Evolutionary conservation across 2,113 vertebrate species (phyloP).

Genomic region (Zapornia atra): DNA sequence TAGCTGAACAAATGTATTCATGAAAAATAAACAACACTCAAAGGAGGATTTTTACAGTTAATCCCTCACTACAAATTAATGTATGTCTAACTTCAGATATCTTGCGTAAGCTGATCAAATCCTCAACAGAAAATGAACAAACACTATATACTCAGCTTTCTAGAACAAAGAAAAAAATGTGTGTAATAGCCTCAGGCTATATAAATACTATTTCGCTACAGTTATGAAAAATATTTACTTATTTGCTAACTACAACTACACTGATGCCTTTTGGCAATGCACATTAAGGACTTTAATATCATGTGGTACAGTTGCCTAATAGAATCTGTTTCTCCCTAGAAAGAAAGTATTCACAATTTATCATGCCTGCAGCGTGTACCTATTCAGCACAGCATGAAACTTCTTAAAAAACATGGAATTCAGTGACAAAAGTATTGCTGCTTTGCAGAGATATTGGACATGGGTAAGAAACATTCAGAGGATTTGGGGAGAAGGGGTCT

Average conservation of each 20-base stretch:
- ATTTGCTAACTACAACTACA: slow-evolving; percentile 66
- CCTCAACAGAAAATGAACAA: slow-evolving; percentile 67
- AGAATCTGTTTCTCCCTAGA: slow-evolving; percentile 32
- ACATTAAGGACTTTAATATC: slow-evolving; percentile 32
- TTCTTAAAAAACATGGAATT: neutral
- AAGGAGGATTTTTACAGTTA: slow-evolving; percentile 55
- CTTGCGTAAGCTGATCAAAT: slow-evolving; percentile 57
- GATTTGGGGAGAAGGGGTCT: neutral
- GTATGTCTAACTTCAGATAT: slow-evolving; percentile 59
- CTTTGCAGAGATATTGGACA: neutral
- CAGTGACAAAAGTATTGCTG: neutral
- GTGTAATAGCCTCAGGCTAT: slow-evolving; percentile 61
- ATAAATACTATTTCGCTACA: slow-evolving; percentile 62
- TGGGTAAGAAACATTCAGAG: neutral
- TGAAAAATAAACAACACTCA: slow-evolving; percentile 60
- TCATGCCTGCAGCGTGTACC: neutral
- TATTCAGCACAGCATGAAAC: neutral
- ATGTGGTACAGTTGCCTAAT: neutral
- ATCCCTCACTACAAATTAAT: slow-evolving; percentile 61
- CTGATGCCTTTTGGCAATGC: slow-evolving; percentile 49
- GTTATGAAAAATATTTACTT: slow-evolving; percentile 70
- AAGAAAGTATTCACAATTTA: slow-evolving; percentile 16
- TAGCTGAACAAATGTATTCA: slow-evolving; percentile 55
- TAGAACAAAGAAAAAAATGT: slow-evolving; percentile 54
- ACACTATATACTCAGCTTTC: slow-evolving; percentile 42